Base-by-base conservation (phyloP, 2,888 invertebrate genomes). In the Drosophila hamatofila region DNA sequence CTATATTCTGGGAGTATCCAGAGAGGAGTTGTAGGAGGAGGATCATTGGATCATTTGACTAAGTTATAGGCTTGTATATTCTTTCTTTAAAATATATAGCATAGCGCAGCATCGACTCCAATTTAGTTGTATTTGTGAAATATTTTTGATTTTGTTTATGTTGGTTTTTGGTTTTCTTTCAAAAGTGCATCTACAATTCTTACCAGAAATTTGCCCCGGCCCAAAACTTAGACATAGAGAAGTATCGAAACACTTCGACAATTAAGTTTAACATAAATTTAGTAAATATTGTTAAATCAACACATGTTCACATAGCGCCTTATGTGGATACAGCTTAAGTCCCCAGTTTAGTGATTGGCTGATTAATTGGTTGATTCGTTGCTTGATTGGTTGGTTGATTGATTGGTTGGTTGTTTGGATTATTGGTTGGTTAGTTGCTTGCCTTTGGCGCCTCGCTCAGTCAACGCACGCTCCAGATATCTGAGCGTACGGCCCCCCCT, bases 381-480 rank as follows among this genome's bases (percentile, higher is more conserved):
- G 37, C 2, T 39, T 39, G 39, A 30, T 71, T 71, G 44, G 9
- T 61, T 78, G 48, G n/a, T 66, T 78, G 44, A 16, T 66, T 54
- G 61, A 9, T 57, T 59, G 37, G 9, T 44, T 52, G 25, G 21
- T 54, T 62, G 64, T 37, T 75, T 44, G 27, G 16, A 59, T 64
- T 23, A 27, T 79, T 67, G 37, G 30, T 71, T 78, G 59, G 56
- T 68, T 78, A 18, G 62, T 60, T 73, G 58, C 23, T 65, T 87
- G 87, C 85, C 78, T 87, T 83, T 87, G 83, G 80, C 88, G 72
- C 81, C 63, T 73, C 78, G 73, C 69, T 85, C 83, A 87, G 88
- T 82, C 83, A 64, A 71, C 44, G 55, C 49, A 55, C 70, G 52
- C 55, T 25, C 48, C 16, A 12, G 3, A 35, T 6, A 21, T 16